phyloP scores from a whole-genome alignment of 1,140 invertebrate species.

The Steinernema feltiae region DNA sequence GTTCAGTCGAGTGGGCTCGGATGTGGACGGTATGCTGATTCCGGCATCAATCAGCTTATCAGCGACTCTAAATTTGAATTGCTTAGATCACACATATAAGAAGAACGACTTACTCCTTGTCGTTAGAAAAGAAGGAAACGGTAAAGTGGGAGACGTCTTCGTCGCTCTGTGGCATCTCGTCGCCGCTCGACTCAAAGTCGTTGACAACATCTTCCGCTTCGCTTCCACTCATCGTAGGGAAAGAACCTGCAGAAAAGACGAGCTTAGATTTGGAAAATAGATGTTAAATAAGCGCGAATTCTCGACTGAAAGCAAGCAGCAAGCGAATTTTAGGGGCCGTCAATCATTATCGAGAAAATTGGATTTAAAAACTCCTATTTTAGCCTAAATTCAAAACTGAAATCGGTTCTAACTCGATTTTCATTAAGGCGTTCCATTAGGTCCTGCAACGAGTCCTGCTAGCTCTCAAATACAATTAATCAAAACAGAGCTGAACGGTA shows the following conservation, averaged over 20 bases:
- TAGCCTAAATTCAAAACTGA: too few relatives aligned
- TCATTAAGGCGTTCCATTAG: too few relatives aligned
- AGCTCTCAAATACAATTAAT: too few relatives aligned
- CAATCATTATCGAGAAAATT: too few relatives aligned
- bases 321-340: too few relatives aligned
- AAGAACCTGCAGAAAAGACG: background rate
- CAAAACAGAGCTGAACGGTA: too few relatives aligned
- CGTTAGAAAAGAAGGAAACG: constrained; percentile 23
- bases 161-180: background rate
- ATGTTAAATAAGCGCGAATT: too few relatives aligned
- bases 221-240: background rate
- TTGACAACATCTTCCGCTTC: background rate
- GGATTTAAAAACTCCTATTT: too few relatives aligned
- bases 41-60: constrained; percentile 19
- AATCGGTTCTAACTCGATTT: too few relatives aligned
- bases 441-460: too few relatives aligned
- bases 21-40: constrained; percentile 23
- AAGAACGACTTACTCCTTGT: constrained; percentile 22
- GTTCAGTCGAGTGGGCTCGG: constrained; percentile 22
- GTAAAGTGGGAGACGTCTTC: constrained; percentile 7
- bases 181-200: background rate
- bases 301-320: too few relatives aligned
- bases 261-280: too few relatives aligned
- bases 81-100: background rate
- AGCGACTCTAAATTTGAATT: background rate